Base-by-base conservation (phyloP, 2,113 vertebrate genomes). In the Brachyistius frenatus region DNA sequence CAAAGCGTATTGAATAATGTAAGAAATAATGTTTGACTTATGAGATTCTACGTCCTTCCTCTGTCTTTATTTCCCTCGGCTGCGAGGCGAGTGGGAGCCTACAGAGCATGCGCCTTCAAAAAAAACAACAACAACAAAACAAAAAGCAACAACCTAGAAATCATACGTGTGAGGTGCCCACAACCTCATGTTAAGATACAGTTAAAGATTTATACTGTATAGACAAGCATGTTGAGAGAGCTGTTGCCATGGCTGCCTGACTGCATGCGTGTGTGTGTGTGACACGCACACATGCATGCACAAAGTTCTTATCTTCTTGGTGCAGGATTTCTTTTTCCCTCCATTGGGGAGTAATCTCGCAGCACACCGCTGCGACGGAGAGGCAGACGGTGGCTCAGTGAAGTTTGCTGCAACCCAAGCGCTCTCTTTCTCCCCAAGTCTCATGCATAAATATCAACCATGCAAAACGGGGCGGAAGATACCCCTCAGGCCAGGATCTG, bases 291-390 rank as follows among this genome's bases (percentile, higher is more conserved):
- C 10, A 5, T 11, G 47, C 71, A 55, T 46, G 23, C 33, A 67
- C 15, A 66, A 33, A 80, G 80, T 92, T 89, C 88, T 96, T 95
- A 95, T 95, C 92, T 90, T 70, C 83, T 57, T 81, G 84, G 93
- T 66, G 82, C 94, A 96, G 94, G 79, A 93, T 92, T 90, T 86
- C 23, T 37, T 1, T 11, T 4, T 15, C 79, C 87, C 74, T 85
- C 87, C 78, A 80, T 84, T 80, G 81, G 87, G 91, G 89, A 88
- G 85, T 93, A 93, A 94, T 94, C 93, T 94, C 84, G 70, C 86
- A 76, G 90, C 61, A 73, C 16, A 53, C 83, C 60, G 46, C 74
- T 46, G 46, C 73, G 86, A 92, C 89, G 82, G 75, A 82, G 70
- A 80, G 66, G 57, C 69, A 87, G 80, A 66, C 73, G 57, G 88